These are phyloP conservation scores for Cassiopea xamachana DNA, from an alignment of 30 jellyfish, hydroid and myxozoan genomes.

Conservation along the genomic window DNA sequence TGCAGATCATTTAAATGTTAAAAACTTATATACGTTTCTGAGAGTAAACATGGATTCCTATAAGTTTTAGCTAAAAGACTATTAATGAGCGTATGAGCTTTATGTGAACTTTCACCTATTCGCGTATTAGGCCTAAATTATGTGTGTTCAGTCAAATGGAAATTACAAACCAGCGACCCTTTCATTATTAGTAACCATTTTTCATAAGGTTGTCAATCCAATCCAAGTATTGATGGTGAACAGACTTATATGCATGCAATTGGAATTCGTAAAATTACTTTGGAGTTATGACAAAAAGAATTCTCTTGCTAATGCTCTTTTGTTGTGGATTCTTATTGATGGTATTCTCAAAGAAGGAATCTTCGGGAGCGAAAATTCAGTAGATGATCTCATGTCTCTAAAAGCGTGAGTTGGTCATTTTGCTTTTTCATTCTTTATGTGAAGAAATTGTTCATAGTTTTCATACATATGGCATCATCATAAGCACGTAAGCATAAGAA, in stretches of 20 bases:
- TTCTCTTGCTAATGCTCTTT: not conserved
- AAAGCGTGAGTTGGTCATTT: not conserved
- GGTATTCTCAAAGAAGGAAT: not conserved
- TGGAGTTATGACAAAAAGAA: not conserved
- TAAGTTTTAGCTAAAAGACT: too few species aligned
- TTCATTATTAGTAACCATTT: not conserved
- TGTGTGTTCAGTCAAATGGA: not conserved
- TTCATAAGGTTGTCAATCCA: not conserved
- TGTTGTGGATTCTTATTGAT: not conserved
- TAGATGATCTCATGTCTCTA: not conserved
- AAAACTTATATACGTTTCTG: too few species aligned
- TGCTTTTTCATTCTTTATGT: not conserved
- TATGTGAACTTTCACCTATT: too few species aligned
- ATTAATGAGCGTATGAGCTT: too few species aligned
- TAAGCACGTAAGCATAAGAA: too few species aligned
- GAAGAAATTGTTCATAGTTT: too few species aligned
- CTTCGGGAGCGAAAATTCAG: not conserved
- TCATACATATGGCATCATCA: not conserved
- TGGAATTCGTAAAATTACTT: not conserved
- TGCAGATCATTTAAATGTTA: too few species aligned
- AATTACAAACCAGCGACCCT: not conserved
- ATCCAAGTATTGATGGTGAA: not conserved
- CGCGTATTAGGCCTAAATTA: not conserved
- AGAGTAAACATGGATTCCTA: too few species aligned
- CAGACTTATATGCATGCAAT: not conserved